Percentiles rank a stretch among this genome's conserved stretches.
phyloP scores from a whole-genome alignment of 1,140 invertebrate genomes.

The Thaumatotibia leucotreta region DNA sequence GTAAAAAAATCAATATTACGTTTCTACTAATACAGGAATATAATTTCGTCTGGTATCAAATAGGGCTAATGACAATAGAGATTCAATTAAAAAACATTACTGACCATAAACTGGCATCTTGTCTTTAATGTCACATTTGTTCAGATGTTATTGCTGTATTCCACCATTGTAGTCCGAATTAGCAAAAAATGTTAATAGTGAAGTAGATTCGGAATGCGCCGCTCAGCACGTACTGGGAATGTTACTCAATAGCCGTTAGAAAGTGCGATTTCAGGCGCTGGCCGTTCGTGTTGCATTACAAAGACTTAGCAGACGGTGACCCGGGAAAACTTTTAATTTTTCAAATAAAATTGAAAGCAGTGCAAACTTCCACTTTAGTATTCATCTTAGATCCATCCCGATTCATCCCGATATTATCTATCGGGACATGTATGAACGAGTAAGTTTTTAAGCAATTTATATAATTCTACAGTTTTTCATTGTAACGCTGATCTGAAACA shows the following conservation, averaged over 20 bases:
- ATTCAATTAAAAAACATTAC: background rate
- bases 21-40: background rate
- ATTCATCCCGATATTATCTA: background rate
- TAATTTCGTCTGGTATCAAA: background rate
- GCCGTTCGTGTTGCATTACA: conserved; percentile 34
- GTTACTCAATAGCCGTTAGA: conserved; percentile 45
- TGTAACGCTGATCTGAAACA: background rate
- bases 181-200: conserved; percentile 24
- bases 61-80: background rate
- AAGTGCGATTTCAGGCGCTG: conserved; percentile 38
- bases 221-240: conserved; percentile 21
- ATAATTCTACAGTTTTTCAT: background rate
- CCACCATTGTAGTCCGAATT: conserved; percentile 8
- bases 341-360: background rate
- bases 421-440: background rate
- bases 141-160: background rate
- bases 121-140: background rate
- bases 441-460: background rate
- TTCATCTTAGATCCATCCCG: too few relatives aligned
- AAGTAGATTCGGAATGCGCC: conserved; percentile 32
- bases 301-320: conserved; percentile 16
- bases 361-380: background rate
- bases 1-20: too few relatives aligned
- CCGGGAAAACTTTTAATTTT: conserved; percentile 3
- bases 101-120: background rate